Conservation (phyloP, 2,797 vertebrate species). For the Buphagus erythrorhynchus region DNA sequence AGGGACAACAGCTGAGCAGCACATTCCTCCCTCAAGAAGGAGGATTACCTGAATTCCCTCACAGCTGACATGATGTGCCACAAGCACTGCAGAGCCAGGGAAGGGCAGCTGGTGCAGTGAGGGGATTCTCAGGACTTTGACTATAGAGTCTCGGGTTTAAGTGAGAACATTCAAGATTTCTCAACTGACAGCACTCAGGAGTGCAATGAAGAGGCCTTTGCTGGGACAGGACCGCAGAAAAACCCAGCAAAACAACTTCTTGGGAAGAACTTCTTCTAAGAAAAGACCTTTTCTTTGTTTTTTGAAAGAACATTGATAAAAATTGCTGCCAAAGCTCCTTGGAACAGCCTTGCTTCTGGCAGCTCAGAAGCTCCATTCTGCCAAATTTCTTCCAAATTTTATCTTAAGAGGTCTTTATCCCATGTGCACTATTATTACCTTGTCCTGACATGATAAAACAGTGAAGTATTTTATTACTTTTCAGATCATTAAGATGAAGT, state of each 20-base stretch:
- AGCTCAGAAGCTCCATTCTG: neutral
- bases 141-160: neutral
- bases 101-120: neutral
- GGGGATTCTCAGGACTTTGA: neutral
- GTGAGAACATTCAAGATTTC: neutral
- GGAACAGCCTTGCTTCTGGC: neutral
- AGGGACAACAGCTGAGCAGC: neutral
- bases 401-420: neutral
- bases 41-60: neutral
- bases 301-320: neutral
- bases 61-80: neutral
- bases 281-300: neutral
- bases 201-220: neutral
- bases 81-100: neutral
- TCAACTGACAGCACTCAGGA: neutral
- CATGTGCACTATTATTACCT: neutral
- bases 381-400: neutral
- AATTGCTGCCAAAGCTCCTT: neutral
- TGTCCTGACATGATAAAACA: neutral
- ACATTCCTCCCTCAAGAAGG: neutral
- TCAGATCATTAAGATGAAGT: neutral
- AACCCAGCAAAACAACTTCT: neutral
- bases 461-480: neutral
- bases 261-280: neutral
- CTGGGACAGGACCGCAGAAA: neutral